Base-by-base conservation (phyloP, 1,140 invertebrate species). In the Pogonognathellus flavescens region DNA sequence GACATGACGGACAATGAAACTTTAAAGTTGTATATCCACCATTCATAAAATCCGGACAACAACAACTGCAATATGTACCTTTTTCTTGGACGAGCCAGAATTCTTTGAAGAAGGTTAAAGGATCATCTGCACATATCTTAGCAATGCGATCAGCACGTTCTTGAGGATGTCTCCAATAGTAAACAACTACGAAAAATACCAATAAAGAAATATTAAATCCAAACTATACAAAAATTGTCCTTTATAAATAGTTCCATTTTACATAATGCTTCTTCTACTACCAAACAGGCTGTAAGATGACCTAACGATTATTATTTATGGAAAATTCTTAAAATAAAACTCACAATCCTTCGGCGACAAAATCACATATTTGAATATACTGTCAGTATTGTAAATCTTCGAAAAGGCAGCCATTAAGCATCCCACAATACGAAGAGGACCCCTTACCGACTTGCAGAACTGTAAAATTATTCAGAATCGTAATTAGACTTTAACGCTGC, bases 1-100 rank as follows among this genome's bases (percentile, higher is more conserved):
- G n/a, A n/a, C n/a, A n/a, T n/a, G n/a, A n/a, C n/a, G n/a, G n/a
- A n/a, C n/a, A n/a, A n/a, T n/a, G n/a, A n/a, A n/a, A n/a, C n/a
- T n/a, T n/a, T n/a, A n/a, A 57, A 83, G 8, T 10, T 22, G 16
- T 59, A 82, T 7, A 82, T 9, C 16, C 81, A 18, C 53, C 57
- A 10, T n/a, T 16, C 13, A 31, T 7, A 14, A 55, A 76, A n/a
- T 80, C 13, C 22, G 4, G 11, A 72, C 66, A 72, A 13, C 4
- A 10, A 5, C 1, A 70, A 52, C 31, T 13, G 49, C 1, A 57
- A 66, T 70, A 49, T 72, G 25, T 53, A 88, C 88, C 87, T 86
- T 76, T 89, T 57, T 89, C 88, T 72, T 88, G 88, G 22, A 87
- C 76, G 7, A 87, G 83, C 88, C 88, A 89, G 80, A 89, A 89